Conservation (phyloP, 1,140 invertebrate genomes). For the Manduca sexta region DNA sequence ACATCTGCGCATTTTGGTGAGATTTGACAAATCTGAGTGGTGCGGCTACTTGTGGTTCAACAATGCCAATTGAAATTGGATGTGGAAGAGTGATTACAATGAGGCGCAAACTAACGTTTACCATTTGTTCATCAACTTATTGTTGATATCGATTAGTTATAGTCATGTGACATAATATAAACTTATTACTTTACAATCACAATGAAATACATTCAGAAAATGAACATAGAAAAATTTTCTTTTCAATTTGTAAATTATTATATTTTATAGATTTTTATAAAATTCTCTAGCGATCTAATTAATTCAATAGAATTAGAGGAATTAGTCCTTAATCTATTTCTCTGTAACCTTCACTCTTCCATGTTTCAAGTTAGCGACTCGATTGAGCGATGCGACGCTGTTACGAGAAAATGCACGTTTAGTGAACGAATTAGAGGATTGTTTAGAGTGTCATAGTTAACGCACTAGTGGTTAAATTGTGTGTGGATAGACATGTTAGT, state of each 20-base stretch:
- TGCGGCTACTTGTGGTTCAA: constrained; percentile 56
- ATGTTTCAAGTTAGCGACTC: constrained; percentile 56
- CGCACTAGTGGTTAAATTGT: constrained; percentile 49
- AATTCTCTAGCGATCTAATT: constrained; percentile 25
- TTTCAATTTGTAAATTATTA: constrained; percentile 3
- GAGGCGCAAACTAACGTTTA: too few species aligned
- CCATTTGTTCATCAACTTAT: too few species aligned
- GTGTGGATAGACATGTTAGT: constrained; percentile 51
- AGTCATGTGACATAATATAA: too few species aligned
- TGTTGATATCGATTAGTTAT: neutral
- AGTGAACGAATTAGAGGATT: constrained; percentile 40
- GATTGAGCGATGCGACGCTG: constrained; percentile 35
- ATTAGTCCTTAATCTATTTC: constrained; percentile 35
- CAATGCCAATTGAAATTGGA: constrained; percentile 55
- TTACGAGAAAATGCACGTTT: constrained; percentile 59
- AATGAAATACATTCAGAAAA: constrained; percentile 31
- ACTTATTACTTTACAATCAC: constrained; percentile 19
- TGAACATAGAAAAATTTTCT: constrained; percentile 10
- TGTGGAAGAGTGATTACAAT: constrained; percentile 67
- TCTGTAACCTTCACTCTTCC: constrained; percentile 68
- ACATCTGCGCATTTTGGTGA: constrained; percentile 28
- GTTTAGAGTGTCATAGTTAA: constrained; percentile 37
- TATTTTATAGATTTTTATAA: constrained; percentile 9
- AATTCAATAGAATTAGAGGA: constrained; percentile 43
- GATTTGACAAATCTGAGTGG: constrained; percentile 33